Evolutionary conservation across 1,140 invertebrate genomes (phyloP).

Genomic region (Doryteuthis pealeii): DNA sequence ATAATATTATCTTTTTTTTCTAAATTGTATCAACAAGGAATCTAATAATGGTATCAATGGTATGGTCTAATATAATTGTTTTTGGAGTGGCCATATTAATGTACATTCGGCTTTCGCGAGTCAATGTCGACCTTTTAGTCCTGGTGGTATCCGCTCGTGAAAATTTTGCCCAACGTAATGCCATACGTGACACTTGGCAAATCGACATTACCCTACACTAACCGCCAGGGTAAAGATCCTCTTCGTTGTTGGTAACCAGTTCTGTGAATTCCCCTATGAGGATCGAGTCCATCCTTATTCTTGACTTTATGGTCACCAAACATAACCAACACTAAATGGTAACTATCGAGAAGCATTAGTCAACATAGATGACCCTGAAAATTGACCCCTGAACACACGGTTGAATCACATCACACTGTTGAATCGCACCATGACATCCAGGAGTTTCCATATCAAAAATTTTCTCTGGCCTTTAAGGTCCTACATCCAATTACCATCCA

Average conservation of each 20-base stretch:
- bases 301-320: conserved; percentile 13
- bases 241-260: conserved; percentile 24
- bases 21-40: too few species aligned
- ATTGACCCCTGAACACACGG: neutral
- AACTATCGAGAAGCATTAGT: neutral
- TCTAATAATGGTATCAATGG: too few species aligned
- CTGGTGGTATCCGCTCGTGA: neutral
- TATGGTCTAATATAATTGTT: too few species aligned
- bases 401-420: neutral
- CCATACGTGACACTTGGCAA: neutral
- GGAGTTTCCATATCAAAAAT: neutral
- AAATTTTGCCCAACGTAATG: neutral
- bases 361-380: neutral
- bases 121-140: neutral
- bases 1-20: too few species aligned
- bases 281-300: conserved; percentile 20
- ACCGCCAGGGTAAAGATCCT: neutral
- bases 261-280: conserved; percentile 17
- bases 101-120: too few species aligned
- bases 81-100: neutral
- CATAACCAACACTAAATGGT: neutral
- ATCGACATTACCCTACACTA: too few species aligned
- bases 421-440: neutral
- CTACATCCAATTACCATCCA: conserved; percentile 21
- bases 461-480: conserved; percentile 16